A percentile compares a stretch with the other conserved stretches of the same genome.
Evolutionary conservation across 2,888 invertebrate species (phyloP).

Genomic region (Hypomecis atomaria): DNA sequence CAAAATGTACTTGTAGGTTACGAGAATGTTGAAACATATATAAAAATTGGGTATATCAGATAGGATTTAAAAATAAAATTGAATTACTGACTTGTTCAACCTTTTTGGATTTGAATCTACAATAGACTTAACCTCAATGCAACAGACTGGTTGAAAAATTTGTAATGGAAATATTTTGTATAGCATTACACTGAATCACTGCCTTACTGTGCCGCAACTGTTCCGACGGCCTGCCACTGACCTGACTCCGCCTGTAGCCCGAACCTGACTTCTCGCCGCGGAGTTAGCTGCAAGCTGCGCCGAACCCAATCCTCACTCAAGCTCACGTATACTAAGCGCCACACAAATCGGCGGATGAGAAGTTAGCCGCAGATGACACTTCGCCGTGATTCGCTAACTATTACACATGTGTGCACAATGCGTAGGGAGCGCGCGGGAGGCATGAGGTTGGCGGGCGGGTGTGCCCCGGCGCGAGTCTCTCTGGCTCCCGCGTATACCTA

Average conservation of each 20-base stretch:
- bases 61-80: constrained; percentile 74
- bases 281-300: too few species aligned
- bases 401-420: too few species aligned
- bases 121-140: constrained; percentile 80
- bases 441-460: too few species aligned
- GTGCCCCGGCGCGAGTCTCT: too few species aligned
- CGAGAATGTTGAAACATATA: constrained; percentile 81
- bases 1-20: constrained; percentile 83
- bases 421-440: too few species aligned
- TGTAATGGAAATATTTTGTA: constrained; percentile 82
- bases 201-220: constrained; percentile 82
- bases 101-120: constrained; percentile 84
- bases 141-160: constrained; percentile 82
- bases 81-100: constrained; percentile 78
- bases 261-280: too few species aligned
- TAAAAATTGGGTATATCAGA: constrained; percentile 74
- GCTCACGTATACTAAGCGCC: too few species aligned
- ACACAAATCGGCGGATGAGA: too few species aligned
- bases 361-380: too few species aligned
- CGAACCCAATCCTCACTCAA: too few species aligned
- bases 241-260: constrained; percentile 40
- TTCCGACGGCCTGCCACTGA: constrained; percentile 60
- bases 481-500: too few species aligned
- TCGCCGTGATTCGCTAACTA: too few species aligned
- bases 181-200: constrained; percentile 82